These are phyloP conservation scores for Varecia variegata DNA, from an alignment of 2,797 vertebrate genomes.

Conservation along the genomic window DNA sequence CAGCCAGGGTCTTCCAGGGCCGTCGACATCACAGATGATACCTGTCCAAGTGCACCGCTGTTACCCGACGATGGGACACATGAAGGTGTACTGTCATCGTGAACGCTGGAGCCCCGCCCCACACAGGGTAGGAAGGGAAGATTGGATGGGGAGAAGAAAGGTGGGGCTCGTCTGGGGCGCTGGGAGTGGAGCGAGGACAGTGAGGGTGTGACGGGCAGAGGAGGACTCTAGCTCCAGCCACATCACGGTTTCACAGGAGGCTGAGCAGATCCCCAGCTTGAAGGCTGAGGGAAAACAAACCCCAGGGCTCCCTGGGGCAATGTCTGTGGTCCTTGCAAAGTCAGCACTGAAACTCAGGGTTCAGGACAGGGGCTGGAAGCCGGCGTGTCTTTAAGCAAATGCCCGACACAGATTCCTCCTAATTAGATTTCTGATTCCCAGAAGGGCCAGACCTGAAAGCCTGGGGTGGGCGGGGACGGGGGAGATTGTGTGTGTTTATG, in stretches of 20 bases:
- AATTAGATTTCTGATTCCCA: not conserved
- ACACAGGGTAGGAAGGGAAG: too few relatives aligned
- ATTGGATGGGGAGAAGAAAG: not conserved
- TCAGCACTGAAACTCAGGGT: not conserved
- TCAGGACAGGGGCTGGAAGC: not conserved
- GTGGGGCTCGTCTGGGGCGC: accelerated
- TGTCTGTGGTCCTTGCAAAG: not conserved
- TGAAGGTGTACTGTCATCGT: not conserved
- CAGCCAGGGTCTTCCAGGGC: not conserved
- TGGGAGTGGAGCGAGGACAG: accelerated
- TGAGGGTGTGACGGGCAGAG: not conserved
- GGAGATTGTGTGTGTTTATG: too few relatives aligned
- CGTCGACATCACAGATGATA: not conserved
- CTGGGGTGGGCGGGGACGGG: too few relatives aligned
- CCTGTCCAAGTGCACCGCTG: not conserved
- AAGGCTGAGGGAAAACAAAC: not conserved
- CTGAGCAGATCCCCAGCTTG: not conserved
- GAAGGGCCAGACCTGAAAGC: not conserved
- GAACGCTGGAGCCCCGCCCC: not conserved
- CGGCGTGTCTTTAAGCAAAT: not conserved
- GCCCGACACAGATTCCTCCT: not conserved
- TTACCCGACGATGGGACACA: not conserved
- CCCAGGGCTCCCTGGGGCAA: not conserved
- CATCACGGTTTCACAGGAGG: not conserved
- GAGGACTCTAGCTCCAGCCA: not conserved